Evolutionary conservation across 2,888 invertebrate genomes (phyloP).

Genomic region (Deilephila elpenor): DNA sequence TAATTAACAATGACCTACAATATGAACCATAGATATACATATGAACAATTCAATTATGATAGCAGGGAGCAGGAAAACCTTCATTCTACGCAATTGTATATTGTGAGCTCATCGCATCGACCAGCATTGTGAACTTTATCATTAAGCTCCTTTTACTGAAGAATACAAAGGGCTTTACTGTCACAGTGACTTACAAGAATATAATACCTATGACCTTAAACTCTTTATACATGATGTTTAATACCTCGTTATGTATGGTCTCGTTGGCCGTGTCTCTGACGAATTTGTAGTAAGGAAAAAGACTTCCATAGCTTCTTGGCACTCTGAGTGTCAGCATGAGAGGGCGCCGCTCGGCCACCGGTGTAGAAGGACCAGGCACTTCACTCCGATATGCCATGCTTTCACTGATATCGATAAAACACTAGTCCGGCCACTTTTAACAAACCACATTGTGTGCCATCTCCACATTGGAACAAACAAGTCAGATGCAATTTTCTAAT

Average conservation of each 20-base stretch:
- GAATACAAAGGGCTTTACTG: conserved; percentile 3
- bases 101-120: background rate
- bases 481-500: background rate
- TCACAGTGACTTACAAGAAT: background rate
- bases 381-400: conserved; percentile 57
- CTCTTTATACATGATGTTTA: background rate
- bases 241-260: conserved; percentile 67
- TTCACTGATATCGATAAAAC: conserved; percentile 53
- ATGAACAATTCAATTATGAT: background rate
- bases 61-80: conserved; percentile 5
- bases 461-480: conserved; percentile 56
- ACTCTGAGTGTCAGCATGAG: conserved; percentile 70
- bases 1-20: conserved; percentile 11
- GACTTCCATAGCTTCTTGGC: conserved; percentile 86
- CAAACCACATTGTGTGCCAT: conserved; percentile 63
- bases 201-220: too few relatives aligned
- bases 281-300: conserved; percentile 86
- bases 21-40: background rate
- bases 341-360: conserved; percentile 69
- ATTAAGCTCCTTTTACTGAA: background rate
- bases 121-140: background rate
- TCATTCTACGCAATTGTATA: background rate
- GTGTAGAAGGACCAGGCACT: conserved; percentile 58
- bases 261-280: conserved; percentile 78
- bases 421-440: conserved; percentile 59